Conservation (phyloP, 2,797 vertebrate species). For the Sebastes miniatus region DNA sequence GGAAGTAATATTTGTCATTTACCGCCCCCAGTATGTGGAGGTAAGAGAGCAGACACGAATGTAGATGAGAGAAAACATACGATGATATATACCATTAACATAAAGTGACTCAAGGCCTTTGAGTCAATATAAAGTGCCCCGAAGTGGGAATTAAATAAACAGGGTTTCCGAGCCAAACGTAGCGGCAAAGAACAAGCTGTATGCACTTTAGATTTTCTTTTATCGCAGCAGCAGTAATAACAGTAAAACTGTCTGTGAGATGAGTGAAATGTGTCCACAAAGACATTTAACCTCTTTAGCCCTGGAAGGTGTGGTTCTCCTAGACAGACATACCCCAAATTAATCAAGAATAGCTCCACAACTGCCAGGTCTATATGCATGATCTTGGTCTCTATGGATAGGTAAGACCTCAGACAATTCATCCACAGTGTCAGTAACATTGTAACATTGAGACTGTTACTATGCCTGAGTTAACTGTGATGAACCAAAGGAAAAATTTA, state of each 20-base stretch:
- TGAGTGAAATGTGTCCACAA: not conserved
- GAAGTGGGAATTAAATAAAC: not conserved
- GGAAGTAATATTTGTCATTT: not conserved
- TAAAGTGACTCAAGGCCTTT: not conserved
- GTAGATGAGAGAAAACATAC: not conserved
- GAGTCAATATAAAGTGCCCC: not conserved
- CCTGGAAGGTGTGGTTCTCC: too few species aligned
- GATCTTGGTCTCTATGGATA: too few species aligned
- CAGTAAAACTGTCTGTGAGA: not conserved
- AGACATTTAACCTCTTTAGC: too few species aligned
- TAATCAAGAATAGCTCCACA: too few species aligned
- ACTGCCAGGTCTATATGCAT: too few species aligned
- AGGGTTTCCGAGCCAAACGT: not conserved
- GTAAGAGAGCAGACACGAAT: not conserved
- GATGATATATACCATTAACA: not conserved
- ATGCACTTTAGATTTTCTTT: not conserved
- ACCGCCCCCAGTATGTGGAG: not conserved
- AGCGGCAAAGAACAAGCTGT: not conserved
- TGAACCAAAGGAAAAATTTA: too few species aligned
- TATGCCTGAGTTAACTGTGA: too few species aligned
- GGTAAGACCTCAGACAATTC: too few species aligned
- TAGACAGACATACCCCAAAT: too few species aligned
- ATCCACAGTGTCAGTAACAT: too few species aligned
- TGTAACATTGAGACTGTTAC: too few species aligned
- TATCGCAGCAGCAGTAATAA: not conserved